These are phyloP conservation scores for Phocides pigmalion DNA, from an alignment of 1,140 invertebrate genomes.

Conservation along the genomic window DNA sequence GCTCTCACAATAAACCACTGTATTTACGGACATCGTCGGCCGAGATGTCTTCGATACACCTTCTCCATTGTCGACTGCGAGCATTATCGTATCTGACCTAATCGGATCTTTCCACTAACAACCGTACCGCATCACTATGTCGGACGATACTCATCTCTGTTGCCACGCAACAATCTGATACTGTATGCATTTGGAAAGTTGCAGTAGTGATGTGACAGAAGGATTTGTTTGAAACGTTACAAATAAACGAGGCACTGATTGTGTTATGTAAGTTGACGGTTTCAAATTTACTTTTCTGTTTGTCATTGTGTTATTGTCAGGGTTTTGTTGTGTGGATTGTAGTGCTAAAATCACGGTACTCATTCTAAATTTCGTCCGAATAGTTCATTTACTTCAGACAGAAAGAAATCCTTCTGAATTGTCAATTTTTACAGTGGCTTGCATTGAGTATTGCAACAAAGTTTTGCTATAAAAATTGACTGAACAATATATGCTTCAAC, in stretches of 20 bases:
- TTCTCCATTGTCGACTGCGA: slow-evolving; percentile 57
- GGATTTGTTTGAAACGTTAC: slow-evolving; percentile 69
- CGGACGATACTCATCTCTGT: slow-evolving; percentile 33
- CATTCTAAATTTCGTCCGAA: neutral
- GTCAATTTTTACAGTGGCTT: no score
- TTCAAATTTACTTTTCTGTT: slow-evolving; percentile 55
- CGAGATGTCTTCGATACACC: slow-evolving; percentile 55
- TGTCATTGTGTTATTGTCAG: slow-evolving; percentile 44
- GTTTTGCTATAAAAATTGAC: no score
- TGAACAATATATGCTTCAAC: no score
- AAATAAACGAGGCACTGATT: slow-evolving; percentile 74
- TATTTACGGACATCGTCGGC: slow-evolving; percentile 60
- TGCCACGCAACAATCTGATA: neutral
- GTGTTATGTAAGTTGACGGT: slow-evolving; percentile 63
- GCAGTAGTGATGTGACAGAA: slow-evolving; percentile 58
- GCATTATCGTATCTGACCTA: slow-evolving; percentile 69
- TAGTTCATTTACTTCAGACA: neutral
- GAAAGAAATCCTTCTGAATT: no score
- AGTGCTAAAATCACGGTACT: slow-evolving; percentile 14
- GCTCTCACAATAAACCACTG: slow-evolving; percentile 53
- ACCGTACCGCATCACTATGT: neutral
- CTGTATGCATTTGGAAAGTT: slow-evolving; percentile 8
- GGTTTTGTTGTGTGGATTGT: slow-evolving; percentile 20
- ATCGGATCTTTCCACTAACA: slow-evolving; percentile 62
- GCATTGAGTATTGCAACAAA: no score